Conservation (phyloP, 2,113 vertebrate species). For the Myrmecophaga tridactyla region DNA sequence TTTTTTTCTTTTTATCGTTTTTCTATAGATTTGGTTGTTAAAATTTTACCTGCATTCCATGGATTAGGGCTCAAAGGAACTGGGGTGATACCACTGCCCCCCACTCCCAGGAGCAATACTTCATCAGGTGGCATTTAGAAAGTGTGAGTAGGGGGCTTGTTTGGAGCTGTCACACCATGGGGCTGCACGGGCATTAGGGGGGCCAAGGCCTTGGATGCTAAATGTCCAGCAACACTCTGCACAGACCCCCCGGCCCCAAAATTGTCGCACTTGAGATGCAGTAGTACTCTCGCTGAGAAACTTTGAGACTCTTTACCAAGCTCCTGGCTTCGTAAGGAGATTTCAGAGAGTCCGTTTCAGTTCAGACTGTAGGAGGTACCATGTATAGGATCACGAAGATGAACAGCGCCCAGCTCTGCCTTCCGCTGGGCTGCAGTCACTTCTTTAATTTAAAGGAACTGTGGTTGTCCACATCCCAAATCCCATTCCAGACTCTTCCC, state of each 20-base stretch:
- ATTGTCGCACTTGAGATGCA: not conserved
- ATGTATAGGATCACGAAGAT: accelerated
- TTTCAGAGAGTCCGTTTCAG: not conserved
- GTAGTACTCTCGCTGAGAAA: not conserved
- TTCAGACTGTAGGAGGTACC: not conserved
- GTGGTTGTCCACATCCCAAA: not conserved
- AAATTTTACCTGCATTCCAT: not conserved
- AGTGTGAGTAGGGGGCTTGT: not conserved
- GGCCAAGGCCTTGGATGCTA: not conserved
- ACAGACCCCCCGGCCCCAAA: not conserved
- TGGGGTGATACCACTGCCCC: no score
- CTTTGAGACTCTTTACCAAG: not conserved
- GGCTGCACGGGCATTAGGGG: not conserved
- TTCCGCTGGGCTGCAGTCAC: accelerated
- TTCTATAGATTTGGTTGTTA: not conserved
- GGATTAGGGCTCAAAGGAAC: not conserved
- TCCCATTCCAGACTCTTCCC: not conserved
- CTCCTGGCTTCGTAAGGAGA: not conserved
- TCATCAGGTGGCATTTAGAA: not conserved
- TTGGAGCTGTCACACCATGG: not conserved
- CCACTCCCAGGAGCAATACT: accelerated
- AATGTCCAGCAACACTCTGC: not conserved
- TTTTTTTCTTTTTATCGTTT: accelerated
- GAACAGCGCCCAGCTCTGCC: not conserved
- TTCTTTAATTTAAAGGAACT: not conserved